Conservation (phyloP, 2,888 invertebrate genomes). For the Actias luna region DNA sequence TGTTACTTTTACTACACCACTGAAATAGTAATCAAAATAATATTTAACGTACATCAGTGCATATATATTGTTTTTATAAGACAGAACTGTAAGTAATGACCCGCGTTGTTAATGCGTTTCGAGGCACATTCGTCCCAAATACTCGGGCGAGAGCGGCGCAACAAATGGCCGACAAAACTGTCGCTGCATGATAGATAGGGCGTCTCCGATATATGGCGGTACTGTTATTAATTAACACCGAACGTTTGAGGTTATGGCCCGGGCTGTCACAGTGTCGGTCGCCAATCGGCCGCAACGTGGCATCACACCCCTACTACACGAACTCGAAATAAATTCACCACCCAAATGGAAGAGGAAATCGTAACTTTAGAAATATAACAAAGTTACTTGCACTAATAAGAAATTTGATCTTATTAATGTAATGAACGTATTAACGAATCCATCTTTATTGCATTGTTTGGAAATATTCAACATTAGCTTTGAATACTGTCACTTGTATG, state of each 20-base stretch:
- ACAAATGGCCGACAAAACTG: slow-evolving; percentile 52
- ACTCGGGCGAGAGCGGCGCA: slow-evolving; percentile 26
- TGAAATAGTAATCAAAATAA: no score
- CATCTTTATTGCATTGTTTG: no score
- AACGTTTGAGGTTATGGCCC: slow-evolving; percentile 36
- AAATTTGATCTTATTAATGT: no score
- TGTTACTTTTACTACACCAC: no score
- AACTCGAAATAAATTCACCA: slow-evolving; percentile 26
- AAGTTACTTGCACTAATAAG: neutral
- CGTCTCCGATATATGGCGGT: slow-evolving; percentile 71
- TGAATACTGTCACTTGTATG: no score
- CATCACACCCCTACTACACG: slow-evolving; percentile 34
- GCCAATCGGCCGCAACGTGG: slow-evolving; percentile 57
- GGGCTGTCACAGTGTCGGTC: slow-evolving; percentile 41
- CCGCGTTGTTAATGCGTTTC: neutral
- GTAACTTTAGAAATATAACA: neutral
- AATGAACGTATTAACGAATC: no score
- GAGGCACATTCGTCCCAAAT: slow-evolving; percentile 23
- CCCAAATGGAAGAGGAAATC: slow-evolving; percentile 1
- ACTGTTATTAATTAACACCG: slow-evolving; percentile 68
- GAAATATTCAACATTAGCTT: no score
- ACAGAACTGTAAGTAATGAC: neutral
- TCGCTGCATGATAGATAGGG: slow-evolving; percentile 61
- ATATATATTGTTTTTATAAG: no score
- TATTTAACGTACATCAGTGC: no score